Base-by-base conservation (phyloP, 2,113 vertebrate species). In the Oncorhynchus tshawytscha region DNA sequence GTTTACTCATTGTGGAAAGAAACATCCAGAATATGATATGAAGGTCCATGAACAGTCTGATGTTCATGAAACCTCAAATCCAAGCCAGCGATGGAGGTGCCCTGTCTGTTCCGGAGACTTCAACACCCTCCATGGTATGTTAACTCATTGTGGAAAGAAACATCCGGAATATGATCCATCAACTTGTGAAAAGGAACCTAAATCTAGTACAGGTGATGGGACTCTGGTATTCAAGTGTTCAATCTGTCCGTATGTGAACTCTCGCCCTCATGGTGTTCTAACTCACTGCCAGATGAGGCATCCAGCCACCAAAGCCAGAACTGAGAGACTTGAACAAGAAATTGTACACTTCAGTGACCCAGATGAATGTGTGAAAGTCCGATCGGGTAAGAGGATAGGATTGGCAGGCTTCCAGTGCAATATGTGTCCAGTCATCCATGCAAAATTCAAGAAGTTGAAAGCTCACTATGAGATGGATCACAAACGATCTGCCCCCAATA, bases 261-360 rank as follows among this genome's bases (percentile, higher is more conserved):
- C 93, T 0, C 93, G 94, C 1, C 88, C 92, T 85, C 96, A 96
- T 0, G 96, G 97, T 0, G 94, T 93, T 29, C 93, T 97, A 70
- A 96, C 96, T 72, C 97, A 98, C 87, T 97, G 96, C 88, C 96
- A 97, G 88, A 98, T 95, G 85, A 87, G 87, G 45, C 97, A 97
- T 68, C 95, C 96, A 0, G 80, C 82, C 0, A 2, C 96, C n/a
- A 87, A 93, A 69, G 95, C 93, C 82, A 94, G 94, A 0, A 94
- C 94, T 1, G 94, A 95, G 75, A 90, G 93, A 71, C 96, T 98
- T 11, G 91, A 94, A 70, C 94, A 93, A 0, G 90, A 91, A 0
- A 94, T 95, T 77, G 92, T 95, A 3, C 86, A 94, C 31, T 87
- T 87, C 31, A 80, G 91, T 1, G 71, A 93, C 78, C 91, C 94